A percentile compares a stretch with the other conserved stretches of the same genome.
Evolutionary conservation across 2,113 vertebrate species (phyloP).

Genomic region (Lethenteron reissneri): DNA sequence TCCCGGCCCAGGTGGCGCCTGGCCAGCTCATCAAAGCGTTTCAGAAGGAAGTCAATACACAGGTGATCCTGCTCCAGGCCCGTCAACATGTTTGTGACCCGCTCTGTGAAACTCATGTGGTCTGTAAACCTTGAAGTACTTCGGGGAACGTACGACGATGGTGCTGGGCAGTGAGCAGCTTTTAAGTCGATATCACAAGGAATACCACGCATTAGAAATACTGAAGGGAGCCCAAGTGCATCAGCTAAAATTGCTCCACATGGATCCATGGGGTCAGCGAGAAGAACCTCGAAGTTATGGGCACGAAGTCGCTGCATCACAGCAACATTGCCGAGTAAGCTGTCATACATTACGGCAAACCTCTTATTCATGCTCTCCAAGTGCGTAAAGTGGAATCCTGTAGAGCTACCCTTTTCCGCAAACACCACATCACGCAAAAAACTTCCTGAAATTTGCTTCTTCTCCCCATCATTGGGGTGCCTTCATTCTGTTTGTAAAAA

Average conservation of each 20-base stretch:
- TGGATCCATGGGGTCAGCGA: slow-evolving; percentile 40
- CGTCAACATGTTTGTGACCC: slow-evolving; percentile 30
- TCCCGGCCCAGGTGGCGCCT: slow-evolving; percentile 23
- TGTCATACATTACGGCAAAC: slow-evolving; percentile 15
- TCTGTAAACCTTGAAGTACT: slow-evolving; percentile 16
- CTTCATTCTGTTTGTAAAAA: no score
- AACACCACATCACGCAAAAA: slow-evolving; percentile 15
- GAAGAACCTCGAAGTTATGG: slow-evolving; percentile 29
- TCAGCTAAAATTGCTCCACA: slow-evolving; percentile 40
- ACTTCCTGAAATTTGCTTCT: no score
- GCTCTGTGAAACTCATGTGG: slow-evolving; percentile 36
- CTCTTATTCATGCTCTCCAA: neutral
- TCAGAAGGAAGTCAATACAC: slow-evolving; percentile 16
- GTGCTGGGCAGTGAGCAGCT: slow-evolving; percentile 31
- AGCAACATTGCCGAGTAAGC: slow-evolving; percentile 23
- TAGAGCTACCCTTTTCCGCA: slow-evolving; percentile 14
- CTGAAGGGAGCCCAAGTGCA: slow-evolving; percentile 29
- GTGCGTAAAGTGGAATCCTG: accelerated
- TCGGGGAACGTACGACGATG: slow-evolving; percentile 33
- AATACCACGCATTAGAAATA: slow-evolving; percentile 37
- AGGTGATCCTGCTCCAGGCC: slow-evolving; percentile 1
- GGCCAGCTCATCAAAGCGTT: slow-evolving; percentile 20
- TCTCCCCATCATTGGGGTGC: no score
- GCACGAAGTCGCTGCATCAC: slow-evolving; percentile 25
- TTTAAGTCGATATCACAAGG: slow-evolving; percentile 27